These are phyloP conservation scores for Nycteola revayana DNA, from an alignment of 2,888 invertebrate species.

Conservation along the genomic window DNA sequence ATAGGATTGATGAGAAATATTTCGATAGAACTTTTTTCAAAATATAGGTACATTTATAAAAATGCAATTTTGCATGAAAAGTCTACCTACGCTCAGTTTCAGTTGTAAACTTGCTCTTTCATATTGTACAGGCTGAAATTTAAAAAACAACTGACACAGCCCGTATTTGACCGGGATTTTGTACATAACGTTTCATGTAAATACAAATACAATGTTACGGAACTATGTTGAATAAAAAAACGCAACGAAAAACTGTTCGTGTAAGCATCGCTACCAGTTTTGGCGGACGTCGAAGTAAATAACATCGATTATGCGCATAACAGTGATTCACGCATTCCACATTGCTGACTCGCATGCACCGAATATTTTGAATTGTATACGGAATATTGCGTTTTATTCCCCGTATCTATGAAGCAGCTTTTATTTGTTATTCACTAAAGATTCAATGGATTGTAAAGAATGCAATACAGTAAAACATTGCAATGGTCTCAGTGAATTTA, in stretches of 20 bases:
- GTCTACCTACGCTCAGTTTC: too few species aligned
- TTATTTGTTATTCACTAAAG: constrained; percentile 57
- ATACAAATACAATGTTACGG: too few species aligned
- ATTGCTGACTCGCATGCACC: constrained; percentile 23
- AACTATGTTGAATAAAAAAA: not conserved
- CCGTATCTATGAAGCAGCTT: constrained; percentile 44
- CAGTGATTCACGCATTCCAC: constrained; percentile 28
- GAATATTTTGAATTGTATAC: constrained; percentile 42
- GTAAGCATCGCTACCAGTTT: not conserved
- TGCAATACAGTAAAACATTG: constrained; percentile 55
- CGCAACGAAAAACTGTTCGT: not conserved
- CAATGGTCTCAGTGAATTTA: constrained; percentile 41
- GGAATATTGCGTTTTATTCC: constrained; percentile 52
- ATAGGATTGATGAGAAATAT: too few species aligned
- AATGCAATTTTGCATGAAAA: too few species aligned
- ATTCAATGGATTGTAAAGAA: constrained; percentile 67
- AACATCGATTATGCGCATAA: constrained; percentile 11
- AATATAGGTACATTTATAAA: too few species aligned
- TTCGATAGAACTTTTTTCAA: too few species aligned
- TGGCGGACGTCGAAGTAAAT: not conserved
- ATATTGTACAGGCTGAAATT: too few species aligned
- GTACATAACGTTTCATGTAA: too few species aligned
- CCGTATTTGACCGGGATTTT: too few species aligned
- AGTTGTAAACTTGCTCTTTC: too few species aligned
- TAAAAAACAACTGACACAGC: too few species aligned